phyloP scores from a whole-genome alignment of 2,888 invertebrate genomes.

The Phortica okadai region DNA sequence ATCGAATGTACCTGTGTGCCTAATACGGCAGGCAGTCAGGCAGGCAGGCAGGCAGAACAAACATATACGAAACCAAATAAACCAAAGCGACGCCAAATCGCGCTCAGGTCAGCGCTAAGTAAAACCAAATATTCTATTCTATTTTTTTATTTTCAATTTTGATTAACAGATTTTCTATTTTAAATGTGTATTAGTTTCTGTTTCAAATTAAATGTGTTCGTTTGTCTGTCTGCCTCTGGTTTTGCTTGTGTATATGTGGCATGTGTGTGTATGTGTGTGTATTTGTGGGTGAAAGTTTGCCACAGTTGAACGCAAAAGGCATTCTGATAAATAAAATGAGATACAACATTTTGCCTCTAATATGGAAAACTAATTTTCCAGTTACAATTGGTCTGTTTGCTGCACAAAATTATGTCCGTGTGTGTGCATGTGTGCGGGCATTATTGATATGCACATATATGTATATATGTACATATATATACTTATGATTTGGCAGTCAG shows the following conservation, averaged over 20 bases:
- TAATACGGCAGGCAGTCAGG: too few relatives aligned
- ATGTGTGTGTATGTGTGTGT: background rate
- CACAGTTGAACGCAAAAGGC: background rate
- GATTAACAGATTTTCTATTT: constrained; percentile 35
- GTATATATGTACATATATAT: background rate
- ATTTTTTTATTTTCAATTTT: constrained; percentile 31
- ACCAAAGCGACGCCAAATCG: background rate
- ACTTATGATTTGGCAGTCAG: background rate
- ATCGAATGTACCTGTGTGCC: too few relatives aligned
- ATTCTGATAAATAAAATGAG: too few relatives aligned
- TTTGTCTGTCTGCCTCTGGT: background rate
- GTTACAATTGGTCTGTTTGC: background rate
- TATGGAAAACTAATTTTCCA: background rate
- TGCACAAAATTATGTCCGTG: background rate
- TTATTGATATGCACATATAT: background rate
- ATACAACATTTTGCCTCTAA: background rate
- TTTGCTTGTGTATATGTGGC: background rate
- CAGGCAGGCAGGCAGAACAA: too few relatives aligned
- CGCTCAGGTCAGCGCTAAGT: background rate
- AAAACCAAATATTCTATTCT: background rate
- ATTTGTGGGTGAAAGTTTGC: background rate
- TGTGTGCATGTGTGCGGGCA: constrained; percentile 5
- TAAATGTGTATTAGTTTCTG: constrained; percentile 17
- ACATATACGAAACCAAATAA: background rate
- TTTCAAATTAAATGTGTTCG: constrained; percentile 8